Evolutionary conservation across 1,140 invertebrate genomes (phyloP).

Genomic region (Steinernema feltiae): DNA sequence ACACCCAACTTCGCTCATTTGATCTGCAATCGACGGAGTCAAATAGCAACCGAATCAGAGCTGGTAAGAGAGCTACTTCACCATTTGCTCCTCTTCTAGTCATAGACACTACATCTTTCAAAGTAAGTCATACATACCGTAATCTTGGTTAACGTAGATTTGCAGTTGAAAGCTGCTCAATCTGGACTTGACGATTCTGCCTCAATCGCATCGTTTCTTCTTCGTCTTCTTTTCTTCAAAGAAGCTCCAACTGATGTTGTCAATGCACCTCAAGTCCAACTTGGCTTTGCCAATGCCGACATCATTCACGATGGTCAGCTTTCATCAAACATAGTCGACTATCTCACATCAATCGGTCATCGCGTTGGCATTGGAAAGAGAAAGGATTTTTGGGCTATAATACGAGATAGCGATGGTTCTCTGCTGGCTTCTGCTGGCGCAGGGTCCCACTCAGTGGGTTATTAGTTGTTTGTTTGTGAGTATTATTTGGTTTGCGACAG

Average conservation of each 20-base stretch:
- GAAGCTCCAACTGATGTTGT: not conserved
- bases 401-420: too few relatives aligned
- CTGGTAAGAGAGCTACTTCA: not conserved
- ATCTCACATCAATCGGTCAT: not conserved
- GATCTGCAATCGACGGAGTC: not conserved
- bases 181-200: constrained; percentile 42
- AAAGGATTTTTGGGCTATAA: not conserved
- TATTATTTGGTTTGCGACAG: too few relatives aligned
- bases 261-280: not conserved
- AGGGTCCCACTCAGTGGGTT: too few relatives aligned
- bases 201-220: constrained; percentile 73
- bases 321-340: not conserved
- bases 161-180: not conserved
- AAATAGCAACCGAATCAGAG: not conserved
- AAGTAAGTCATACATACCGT: not conserved
- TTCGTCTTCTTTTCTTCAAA: constrained; percentile 79
- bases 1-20: not conserved
- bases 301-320: not conserved
- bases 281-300: not conserved
- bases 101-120: not conserved
- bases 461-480: too few relatives aligned
- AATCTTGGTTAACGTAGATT: not conserved
- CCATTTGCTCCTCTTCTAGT: not conserved
- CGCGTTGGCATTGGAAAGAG: not conserved
- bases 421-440: too few relatives aligned